Evolutionary conservation across 2,113 vertebrate genomes (phyloP).

Genomic region (Hyperopisus bebe): DNA sequence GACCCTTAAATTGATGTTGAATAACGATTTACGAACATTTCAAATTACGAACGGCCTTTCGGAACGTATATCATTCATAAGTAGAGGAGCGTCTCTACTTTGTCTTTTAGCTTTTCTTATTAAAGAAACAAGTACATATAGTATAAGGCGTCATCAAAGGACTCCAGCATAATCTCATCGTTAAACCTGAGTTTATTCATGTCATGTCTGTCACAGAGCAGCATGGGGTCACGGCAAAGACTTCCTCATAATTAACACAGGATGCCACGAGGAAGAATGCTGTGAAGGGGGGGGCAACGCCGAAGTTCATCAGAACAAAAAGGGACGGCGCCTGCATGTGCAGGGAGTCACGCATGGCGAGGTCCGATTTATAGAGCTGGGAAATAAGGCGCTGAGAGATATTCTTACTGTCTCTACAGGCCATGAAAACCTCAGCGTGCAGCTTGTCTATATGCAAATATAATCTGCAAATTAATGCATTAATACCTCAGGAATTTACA

Average conservation of each 20-base stretch:
- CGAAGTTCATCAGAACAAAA: neutral
- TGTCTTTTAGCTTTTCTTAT: neutral
- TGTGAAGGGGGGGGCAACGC: neutral
- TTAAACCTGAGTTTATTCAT: neutral
- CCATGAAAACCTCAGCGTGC: neutral
- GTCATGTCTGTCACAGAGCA: neutral
- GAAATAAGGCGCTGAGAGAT: neutral
- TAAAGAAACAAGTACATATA: neutral
- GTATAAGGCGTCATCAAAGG: neutral
- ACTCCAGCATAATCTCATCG: neutral
- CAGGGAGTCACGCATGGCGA: neutral
- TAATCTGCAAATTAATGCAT: slow-evolving; percentile 2
- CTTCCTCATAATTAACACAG: neutral
- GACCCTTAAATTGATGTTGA: no score
- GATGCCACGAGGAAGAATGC: no score
- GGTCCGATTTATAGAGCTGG: slow-evolving; percentile 1
- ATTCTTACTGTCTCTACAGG: neutral
- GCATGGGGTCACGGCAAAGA: neutral
- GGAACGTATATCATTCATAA: no score
- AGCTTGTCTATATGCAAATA: slow-evolving; percentile 15
- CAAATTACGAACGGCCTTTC: no score
- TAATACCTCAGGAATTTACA: slow-evolving; percentile 10
- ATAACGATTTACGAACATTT: no score
- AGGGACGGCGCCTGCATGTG: neutral
- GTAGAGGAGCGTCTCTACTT: no score